Evolutionary conservation across 30 jellyfish, hydroid and myxozoan genomes (phyloP), one percentile per base, ranked within the genome.

Genomic region (Nemopilema nomurai): DNA sequence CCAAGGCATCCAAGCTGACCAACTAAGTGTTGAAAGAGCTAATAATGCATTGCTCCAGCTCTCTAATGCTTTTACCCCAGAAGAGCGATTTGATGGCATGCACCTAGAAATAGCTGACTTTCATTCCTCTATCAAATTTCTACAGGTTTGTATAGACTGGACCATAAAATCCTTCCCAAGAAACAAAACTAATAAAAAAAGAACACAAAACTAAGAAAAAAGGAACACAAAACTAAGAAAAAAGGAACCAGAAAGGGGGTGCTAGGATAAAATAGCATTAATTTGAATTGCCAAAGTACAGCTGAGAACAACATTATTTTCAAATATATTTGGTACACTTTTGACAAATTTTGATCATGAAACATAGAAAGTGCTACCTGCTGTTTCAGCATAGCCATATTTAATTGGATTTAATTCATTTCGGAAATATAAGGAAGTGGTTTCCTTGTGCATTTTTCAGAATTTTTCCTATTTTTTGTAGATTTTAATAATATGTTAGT

Each of bases 1-100:
- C 13, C 87, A 77, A 76, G 87, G 79, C 25, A 53, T 77, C 18
- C 67, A 18, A 4, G 87, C 67, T 23, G 87, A 77, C 77, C 87
- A 77, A 30, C 26, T 77, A 50, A 77, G 79, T 1, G 87, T 77
- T 28, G 87, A 77, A 28, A 52, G 78, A 16, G 87, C 79, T 1
- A 64, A 51, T 13, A 77, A 77, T 53, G 30, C 64, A 18, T 1
- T 77, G 77, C 51, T 77, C 79, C 67, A 77, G 16, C 67, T 77
- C 23, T 79, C 78, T 8, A 77, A 77, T 77, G 87, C 79, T 29
- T 77, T 77, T 64, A 53, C 32, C 21, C 71, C 84, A 25, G 69
- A 21, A 74, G 84, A 74, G 29, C 71, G 84, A 17, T 30, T 27
- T 25, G 84, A 74, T 22, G 84, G 84, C 1, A 41, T 74, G 50